Base-by-base conservation (phyloP, 1,140 invertebrate genomes). In the Hetaerina americana region DNA sequence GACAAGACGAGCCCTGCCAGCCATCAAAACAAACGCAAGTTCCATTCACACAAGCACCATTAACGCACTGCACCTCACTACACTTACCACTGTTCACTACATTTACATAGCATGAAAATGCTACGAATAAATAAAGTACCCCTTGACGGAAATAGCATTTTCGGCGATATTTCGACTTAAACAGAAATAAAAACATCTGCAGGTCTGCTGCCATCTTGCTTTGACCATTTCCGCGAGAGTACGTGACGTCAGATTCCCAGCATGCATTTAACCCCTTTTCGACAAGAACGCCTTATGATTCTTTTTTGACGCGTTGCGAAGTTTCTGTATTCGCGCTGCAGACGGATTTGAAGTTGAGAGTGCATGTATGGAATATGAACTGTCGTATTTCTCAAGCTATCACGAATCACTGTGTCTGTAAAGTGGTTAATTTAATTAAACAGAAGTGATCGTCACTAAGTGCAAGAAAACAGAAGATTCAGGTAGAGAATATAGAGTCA, bases 21-120 rank as follows among this genome's bases (percentile, higher is more conserved):
- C 94, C 94, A 79, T 92, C 90, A 78, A 87, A 86, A 84, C 94
- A 97, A 70, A 92, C 81, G 85, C 94, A 96, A 77, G 85, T 92
- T 77, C 87, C 91, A 84, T 93, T 94, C 78, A 87, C 85, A 86
- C 93, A 95, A 71, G 86, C 81, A 28, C 91, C 91, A 81, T 92
- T 89, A 74, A 86, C 82, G 81, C 89, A 88, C 78, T 78, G 75
- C n/a, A 76, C 74, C 66, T 78, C 76, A 72, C 73, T 73, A 74
- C 79, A 80, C 66, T 78, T 79, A 29, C 74, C 79, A 79, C 74
- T 77, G 82, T 79, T 81, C 80, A 82, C 76, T 80, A 79, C 76
- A 81, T 81, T 81, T 80, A 84, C 81, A 79, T 84, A 79, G 75
- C 77, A 83, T 79, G 72, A 72, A 80, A 80, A 77, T 80, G 83